Evolutionary conservation across 2,888 invertebrate species (phyloP).

Genomic region (Eupeodes latifasciatus): DNA sequence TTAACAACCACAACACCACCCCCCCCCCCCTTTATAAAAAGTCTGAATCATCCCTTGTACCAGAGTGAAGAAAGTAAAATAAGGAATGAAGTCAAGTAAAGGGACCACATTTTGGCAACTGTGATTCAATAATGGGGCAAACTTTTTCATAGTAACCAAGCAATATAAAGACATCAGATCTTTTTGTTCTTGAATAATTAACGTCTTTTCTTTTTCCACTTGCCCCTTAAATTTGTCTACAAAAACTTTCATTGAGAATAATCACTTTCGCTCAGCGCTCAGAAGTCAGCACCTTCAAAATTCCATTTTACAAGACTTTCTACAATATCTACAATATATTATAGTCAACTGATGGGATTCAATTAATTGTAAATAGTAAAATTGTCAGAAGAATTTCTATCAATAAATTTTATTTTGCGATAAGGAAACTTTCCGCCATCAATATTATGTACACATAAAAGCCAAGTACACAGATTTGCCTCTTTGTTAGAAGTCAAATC

Average conservation of each 20-base stretch:
- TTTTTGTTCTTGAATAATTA: no score
- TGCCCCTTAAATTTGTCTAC: background rate
- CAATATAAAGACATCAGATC: no score
- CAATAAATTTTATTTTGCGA: slow-evolving; percentile 46
- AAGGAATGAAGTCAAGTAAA: no score
- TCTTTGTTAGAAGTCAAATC: slow-evolving; percentile 25
- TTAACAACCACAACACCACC: no score
- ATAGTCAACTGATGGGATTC: slow-evolving; percentile 6
- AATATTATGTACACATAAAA: background rate
- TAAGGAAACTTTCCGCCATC: slow-evolving; percentile 64
- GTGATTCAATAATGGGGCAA: no score
- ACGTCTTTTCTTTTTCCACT: background rate
- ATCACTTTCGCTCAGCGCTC: background rate
- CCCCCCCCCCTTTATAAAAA: no score
- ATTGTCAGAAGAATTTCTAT: slow-evolving; percentile 40
- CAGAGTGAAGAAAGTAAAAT: no score
- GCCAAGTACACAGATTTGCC: slow-evolving; percentile 39
- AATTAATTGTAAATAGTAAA: slow-evolving; percentile 27
- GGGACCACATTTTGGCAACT: no score
- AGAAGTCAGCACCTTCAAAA: background rate
- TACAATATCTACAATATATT: background rate
- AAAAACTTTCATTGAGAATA: background rate
- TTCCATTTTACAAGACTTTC: slow-evolving; percentile 34
- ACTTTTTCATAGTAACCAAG: no score
- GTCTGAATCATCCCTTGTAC: no score